A percentile compares a stretch with the other conserved stretches of the same genome.
Evolutionary conservation across 2,113 vertebrate genomes (phyloP).

Genomic region (Pteruthius melanotis): DNA sequence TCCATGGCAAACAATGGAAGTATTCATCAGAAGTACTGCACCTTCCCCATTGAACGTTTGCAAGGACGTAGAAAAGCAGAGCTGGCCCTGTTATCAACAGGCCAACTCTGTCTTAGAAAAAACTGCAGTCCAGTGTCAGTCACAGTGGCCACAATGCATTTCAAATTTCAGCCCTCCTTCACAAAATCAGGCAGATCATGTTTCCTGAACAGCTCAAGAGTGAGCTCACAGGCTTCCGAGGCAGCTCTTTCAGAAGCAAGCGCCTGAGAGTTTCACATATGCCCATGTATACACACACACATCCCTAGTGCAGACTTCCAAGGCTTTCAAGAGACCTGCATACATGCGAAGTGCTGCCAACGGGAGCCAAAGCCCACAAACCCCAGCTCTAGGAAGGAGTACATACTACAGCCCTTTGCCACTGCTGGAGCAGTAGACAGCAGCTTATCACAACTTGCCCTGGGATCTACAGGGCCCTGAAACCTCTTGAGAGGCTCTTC

Average conservation of each 20-base stretch:
- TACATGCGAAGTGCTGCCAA: background rate
- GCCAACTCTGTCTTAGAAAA: background rate
- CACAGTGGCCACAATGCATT: background rate
- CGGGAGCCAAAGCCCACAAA: background rate
- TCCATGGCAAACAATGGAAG: conserved; percentile 59
- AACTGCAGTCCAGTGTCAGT: background rate
- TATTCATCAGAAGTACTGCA: conserved; percentile 54
- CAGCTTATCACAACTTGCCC: background rate
- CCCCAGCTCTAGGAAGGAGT: background rate
- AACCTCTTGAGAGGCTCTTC: background rate
- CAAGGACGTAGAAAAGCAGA: background rate
- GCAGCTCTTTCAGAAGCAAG: background rate
- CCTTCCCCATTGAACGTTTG: background rate
- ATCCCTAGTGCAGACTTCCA: background rate
- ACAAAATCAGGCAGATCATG: background rate
- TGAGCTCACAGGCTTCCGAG: background rate
- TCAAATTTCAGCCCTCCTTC: background rate
- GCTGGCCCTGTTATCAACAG: background rate
- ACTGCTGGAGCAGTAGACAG: background rate
- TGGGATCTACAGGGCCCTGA: background rate
- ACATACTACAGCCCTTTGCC: background rate
- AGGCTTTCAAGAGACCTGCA: background rate
- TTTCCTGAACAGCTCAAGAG: background rate
- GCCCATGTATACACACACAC: background rate
- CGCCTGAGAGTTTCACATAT: background rate